Conservation (phyloP, 2,113 vertebrate species). For the Vulpes vulpes region DNA sequence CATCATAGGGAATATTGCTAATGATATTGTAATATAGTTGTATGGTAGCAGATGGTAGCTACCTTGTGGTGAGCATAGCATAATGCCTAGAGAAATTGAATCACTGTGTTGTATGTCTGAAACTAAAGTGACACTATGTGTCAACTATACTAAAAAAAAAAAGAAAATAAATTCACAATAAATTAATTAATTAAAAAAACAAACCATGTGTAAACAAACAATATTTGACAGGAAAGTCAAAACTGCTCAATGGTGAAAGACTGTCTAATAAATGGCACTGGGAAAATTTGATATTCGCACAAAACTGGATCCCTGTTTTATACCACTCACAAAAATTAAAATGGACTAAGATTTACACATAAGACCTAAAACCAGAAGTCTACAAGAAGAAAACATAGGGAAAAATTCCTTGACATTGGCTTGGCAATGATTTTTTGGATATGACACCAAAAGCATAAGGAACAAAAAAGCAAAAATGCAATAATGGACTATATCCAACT, state of each 20-base stretch:
- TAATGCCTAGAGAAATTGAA: not conserved
- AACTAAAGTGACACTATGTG: not conserved
- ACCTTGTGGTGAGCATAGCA: not conserved
- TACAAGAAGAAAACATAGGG: not conserved
- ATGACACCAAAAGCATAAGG: not conserved
- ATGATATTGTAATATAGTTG: not conserved
- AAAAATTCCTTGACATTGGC: not conserved
- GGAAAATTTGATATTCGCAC: not conserved
- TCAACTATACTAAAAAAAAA: not conserved
- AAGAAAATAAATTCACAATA: not conserved
- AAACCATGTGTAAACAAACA: not conserved
- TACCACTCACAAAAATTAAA: not conserved
- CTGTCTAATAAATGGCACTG: not conserved
- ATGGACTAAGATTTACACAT: not conserved
- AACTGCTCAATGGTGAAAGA: not conserved
- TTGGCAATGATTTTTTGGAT: not conserved
- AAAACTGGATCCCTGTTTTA: not conserved
- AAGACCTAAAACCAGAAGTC: not conserved
- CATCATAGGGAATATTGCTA: not conserved
- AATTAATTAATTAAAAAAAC: not conserved
- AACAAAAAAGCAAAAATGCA: not conserved
- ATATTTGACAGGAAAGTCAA: not conserved
- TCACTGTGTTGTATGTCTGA: not conserved
- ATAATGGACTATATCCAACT: not conserved
- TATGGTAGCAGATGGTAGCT: not conserved